These are phyloP conservation scores for Sinella curviseta DNA, from an alignment of 1,140 invertebrate genomes.

Conservation along the genomic window DNA sequence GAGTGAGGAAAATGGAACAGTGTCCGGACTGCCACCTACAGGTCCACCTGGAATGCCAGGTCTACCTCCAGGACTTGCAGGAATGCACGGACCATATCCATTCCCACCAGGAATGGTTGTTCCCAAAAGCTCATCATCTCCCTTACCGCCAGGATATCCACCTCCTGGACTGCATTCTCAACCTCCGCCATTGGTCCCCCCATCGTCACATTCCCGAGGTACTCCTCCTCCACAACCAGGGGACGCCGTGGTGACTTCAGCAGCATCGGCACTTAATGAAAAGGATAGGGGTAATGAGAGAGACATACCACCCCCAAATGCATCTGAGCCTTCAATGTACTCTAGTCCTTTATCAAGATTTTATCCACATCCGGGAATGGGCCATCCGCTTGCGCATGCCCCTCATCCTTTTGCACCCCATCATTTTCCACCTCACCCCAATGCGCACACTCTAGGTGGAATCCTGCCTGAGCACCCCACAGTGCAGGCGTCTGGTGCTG, in stretches of 20 bases:
- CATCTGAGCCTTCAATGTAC: slow-evolving; percentile 15
- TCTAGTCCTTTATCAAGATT: slow-evolving; percentile 38
- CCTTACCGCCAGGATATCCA: slow-evolving; percentile 27
- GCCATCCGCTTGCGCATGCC: slow-evolving; percentile 27
- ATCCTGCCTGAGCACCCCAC: slow-evolving; percentile 29
- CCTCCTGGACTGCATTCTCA: slow-evolving; percentile 31
- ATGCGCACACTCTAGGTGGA: slow-evolving; percentile 26
- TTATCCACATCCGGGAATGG: slow-evolving; percentile 35
- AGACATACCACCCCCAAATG: background rate
- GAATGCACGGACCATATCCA: background rate
- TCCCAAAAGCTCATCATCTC: slow-evolving; percentile 21
- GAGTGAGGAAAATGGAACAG: slow-evolving; percentile 25
- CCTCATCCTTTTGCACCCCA: slow-evolving; percentile 30
- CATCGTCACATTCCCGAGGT: background rate
- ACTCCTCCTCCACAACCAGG: slow-evolving; percentile 31
- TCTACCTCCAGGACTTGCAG: background rate
- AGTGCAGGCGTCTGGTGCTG: slow-evolving; percentile 21
- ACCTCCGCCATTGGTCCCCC: slow-evolving; percentile 31
- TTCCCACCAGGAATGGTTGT: slow-evolving; percentile 16
- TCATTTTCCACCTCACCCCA: slow-evolving; percentile 28
- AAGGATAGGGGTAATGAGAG: slow-evolving; percentile 20
- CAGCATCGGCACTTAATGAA: slow-evolving; percentile 28
- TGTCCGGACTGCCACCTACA: background rate
- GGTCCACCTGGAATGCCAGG: slow-evolving; percentile 24
- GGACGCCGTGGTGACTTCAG: slow-evolving; percentile 46